These are phyloP conservation scores for Thinocorus orbignyianus DNA, from an alignment of 2,113 vertebrate genomes.

Conservation along the genomic window DNA sequence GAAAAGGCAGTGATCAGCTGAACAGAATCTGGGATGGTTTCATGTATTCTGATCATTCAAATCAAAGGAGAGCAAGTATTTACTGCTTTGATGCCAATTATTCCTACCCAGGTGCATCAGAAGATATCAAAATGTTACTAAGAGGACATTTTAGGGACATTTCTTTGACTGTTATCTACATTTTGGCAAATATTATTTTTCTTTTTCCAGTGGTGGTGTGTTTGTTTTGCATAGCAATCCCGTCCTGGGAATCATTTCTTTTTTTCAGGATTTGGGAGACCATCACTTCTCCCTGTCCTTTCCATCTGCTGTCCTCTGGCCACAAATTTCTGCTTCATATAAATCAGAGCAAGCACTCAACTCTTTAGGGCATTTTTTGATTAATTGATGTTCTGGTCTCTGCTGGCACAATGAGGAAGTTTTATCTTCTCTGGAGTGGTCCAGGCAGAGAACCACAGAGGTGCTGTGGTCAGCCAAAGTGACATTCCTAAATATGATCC, in stretches of 20 bases:
- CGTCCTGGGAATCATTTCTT: background rate
- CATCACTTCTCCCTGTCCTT: background rate
- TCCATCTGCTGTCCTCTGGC: background rate
- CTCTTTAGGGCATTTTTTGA: background rate
- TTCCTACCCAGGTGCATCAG: background rate
- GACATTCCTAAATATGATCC: background rate
- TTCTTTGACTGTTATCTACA: background rate
- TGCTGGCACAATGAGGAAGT: background rate
- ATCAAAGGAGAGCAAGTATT: background rate
- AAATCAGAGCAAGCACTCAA: background rate
- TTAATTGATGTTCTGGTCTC: background rate
- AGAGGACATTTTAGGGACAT: background rate
- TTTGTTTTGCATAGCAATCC: background rate
- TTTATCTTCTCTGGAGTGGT: background rate
- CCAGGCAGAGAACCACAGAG: background rate
- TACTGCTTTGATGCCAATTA: background rate
- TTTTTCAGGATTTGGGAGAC: background rate
- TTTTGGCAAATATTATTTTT: background rate
- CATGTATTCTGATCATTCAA: background rate
- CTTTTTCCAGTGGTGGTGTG: background rate
- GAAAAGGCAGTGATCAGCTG: background rate
- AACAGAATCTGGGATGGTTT: background rate
- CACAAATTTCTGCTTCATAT: background rate
- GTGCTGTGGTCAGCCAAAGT: background rate
- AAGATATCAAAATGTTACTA: background rate